These are phyloP conservation scores for Prenolepis imparis DNA, from an alignment of 2,888 invertebrate genomes.

Conservation along the genomic window DNA sequence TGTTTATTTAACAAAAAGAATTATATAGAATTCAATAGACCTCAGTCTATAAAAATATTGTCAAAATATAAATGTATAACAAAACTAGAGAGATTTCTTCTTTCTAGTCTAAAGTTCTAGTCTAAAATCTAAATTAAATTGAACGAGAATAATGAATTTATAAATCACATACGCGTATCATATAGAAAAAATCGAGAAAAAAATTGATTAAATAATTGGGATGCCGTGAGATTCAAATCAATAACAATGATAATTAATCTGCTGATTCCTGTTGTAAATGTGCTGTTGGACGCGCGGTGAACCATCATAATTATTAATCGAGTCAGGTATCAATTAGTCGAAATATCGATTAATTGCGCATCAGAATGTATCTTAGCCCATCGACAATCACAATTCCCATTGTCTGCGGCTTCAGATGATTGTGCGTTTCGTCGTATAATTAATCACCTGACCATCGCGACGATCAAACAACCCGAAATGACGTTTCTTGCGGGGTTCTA, in stretches of 20 bases:
- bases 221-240: not conserved
- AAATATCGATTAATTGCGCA: slow-evolving; percentile 79
- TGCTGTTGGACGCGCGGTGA: slow-evolving; percentile 47
- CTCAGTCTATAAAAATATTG: not conserved
- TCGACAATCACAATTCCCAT: slow-evolving; percentile 61
- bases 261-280: slow-evolving; percentile 46
- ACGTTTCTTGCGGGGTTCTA: slow-evolving; percentile 8
- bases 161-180: not conserved
- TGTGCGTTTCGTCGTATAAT: slow-evolving; percentile 73
- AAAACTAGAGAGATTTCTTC: not conserved
- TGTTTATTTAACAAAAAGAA: slow-evolving; percentile 21
- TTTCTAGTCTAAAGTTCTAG: too few relatives aligned
- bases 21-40: not conserved
- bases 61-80: not conserved
- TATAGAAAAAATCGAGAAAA: not conserved
- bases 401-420: slow-evolving; percentile 77
- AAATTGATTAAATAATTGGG: not conserved
- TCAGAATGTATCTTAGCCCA: slow-evolving; percentile 71
- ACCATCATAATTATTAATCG: slow-evolving; percentile 80
- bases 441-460: slow-evolving; percentile 65
- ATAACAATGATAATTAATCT: slow-evolving; percentile 36
- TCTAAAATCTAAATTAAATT: slow-evolving; percentile 3
- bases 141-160: not conserved
- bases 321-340: slow-evolving; percentile 81
- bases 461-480: slow-evolving; percentile 23